Base-by-base conservation (phyloP, 2,888 invertebrate genomes). In the Magallana nippona region DNA sequence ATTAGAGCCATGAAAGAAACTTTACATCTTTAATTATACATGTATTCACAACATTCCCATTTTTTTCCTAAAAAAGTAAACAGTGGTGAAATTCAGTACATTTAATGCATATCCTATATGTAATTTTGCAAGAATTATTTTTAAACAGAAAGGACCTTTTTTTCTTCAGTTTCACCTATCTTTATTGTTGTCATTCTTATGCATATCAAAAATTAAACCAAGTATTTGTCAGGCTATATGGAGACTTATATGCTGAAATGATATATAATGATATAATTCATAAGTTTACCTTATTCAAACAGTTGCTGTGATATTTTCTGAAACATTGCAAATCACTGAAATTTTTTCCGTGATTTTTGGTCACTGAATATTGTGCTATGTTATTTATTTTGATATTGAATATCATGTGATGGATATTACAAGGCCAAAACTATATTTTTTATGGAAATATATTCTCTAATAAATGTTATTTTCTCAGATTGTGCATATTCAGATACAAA, bases 371-470 rank as follows among this genome's bases (percentile, higher is more conserved):
- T 71, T 71, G 27, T 71, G 71, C 27, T 71, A 71, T 22, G n/a
- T 22, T 71, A n/a, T 27, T 71, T 27, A 15, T 71, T 13, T 71
- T 71, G 71, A 71, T 71, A 71, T 71, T 71, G 22, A 71, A 15
- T 71, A 13, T 63, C 63, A 27, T 71, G 71, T 71, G 71, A 71
- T 71, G 27, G 32, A 22, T 71, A 15, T 71, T 32, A 27, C 22
- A 71, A 71, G 27, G 71, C 71, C 71, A 71, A 71, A 71, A 22
- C 32, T 27, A 71, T 71, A 27, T 71, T 71, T 71, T 71, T 27
- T 71, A 27, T 15, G 32, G n/a, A n/a, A 60, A 44, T 44, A 44
- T 44, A 44, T 44, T 44, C 5, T 44, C 44, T 44, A 60, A 71
- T 32, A 11, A 71, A 71, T 27, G 32, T 15, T 13, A 22, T 71